These are phyloP conservation scores for Margarornis squamiger DNA, from an alignment of 2,797 vertebrate species.

Conservation along the genomic window DNA sequence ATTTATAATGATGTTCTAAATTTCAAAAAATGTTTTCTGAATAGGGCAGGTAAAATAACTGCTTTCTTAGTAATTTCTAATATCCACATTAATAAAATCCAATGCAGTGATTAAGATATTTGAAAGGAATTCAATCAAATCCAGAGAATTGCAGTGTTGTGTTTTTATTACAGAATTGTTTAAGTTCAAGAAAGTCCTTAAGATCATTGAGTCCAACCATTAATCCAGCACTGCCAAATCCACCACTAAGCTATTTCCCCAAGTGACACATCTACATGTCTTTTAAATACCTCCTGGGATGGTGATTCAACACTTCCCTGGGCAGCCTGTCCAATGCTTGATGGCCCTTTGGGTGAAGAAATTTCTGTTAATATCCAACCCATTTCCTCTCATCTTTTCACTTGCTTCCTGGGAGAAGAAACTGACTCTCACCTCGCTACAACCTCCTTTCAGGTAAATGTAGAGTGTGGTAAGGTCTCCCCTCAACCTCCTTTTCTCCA, in stretches of 20 bases:
- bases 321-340: neutral
- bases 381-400: neutral
- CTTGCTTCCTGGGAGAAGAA: neutral
- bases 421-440: accelerated
- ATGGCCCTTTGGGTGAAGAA: neutral
- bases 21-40: neutral
- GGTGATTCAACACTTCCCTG: neutral
- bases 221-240: neutral
- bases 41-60: neutral
- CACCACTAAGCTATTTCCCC: neutral
- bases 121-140: neutral
- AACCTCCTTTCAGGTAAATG: accelerated
- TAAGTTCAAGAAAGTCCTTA: neutral
- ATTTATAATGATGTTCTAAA: neutral
- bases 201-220: neutral
- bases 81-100: neutral
- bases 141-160: neutral
- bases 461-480: neutral
- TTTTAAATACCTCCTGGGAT: neutral
- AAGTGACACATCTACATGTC: neutral
- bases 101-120: neutral
- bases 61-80: neutral
- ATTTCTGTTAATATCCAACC: neutral
- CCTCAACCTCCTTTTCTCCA: neutral
- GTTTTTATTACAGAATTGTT: neutral